Base-by-base conservation (phyloP, 2,113 vertebrate species). In the Ifrita kowaldi region DNA sequence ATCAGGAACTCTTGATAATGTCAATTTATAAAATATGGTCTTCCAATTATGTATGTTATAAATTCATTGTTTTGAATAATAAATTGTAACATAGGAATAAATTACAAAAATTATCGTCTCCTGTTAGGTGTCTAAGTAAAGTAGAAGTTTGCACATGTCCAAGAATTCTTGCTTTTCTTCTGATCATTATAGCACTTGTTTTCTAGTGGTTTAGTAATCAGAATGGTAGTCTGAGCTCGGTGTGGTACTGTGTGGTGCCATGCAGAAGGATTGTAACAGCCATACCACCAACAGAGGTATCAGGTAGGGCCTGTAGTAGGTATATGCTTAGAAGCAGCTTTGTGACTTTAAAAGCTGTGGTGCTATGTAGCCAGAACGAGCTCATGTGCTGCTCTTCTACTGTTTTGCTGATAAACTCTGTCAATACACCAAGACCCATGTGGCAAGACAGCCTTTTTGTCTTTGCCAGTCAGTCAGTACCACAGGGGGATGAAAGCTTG, bases 241-340 rank as follows among this genome's bases (percentile, higher is more conserved):
- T 14, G 5, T 22, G 41, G 44, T 26, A 35, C 47, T 17, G 4
- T 6, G 20, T 8, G 17, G 30, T 44, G 50, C 70, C 17, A 6
- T 20, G 39, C 26, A 75, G 42, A 37, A 79, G 18, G 42, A 21
- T 3, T 53, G 5, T 15, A 8, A 15, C 9, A 70, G 50, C 18
- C 3, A 0, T 47, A 15, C 30, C 4, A 4, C 21, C 13, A 30
- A 39, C 52, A 56, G 47, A 71, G 39, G 3, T 28, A 19, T 7
- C 65, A n/a, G 28, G 20, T 26, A 46, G 44, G 39, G 17, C n/a
- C 41, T 0, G 0, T 1, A 21, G 35, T 0, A 73, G 18, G n/a
- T 22, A 27, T 57, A 11, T 9, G 16, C 6, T 63, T 70, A 26
- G 27, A 73, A 73, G 7, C 5, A 65, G 28, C 11, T 35, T 73